phyloP scores from a whole-genome alignment of 2,888 invertebrate genomes.

The Apantesis nais region DNA sequence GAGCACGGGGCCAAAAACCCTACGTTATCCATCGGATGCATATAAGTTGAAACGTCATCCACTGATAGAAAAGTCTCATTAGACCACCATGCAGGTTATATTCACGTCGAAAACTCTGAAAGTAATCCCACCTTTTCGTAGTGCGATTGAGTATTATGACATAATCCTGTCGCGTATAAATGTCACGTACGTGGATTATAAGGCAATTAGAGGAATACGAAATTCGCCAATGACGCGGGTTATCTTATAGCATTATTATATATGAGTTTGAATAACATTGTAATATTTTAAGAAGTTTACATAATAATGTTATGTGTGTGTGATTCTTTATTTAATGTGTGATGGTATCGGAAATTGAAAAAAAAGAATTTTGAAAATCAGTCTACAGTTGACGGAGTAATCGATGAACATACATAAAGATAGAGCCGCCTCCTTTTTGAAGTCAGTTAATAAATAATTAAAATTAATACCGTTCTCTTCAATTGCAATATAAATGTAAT shows the following conservation, averaged over 20 bases:
- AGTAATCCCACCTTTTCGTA: slow-evolving; percentile 13
- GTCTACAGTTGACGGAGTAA: too few species aligned
- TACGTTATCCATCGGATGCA: slow-evolving; percentile 14
- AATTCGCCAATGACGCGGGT: slow-evolving; percentile 41
- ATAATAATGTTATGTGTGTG: slow-evolving; percentile 24
- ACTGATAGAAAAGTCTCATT: slow-evolving; percentile 1
- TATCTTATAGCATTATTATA: slow-evolving; percentile 42
- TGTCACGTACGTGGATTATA: slow-evolving; percentile 72
- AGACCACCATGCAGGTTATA: slow-evolving; percentile 4
- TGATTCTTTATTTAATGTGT: neutral
- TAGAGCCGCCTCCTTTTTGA: too few species aligned
- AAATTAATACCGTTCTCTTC: neutral
- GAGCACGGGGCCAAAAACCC: neutral
- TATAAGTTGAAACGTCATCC: neutral
- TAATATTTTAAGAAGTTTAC: slow-evolving; percentile 35
- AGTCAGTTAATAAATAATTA: neutral
- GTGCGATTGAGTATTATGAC: slow-evolving; percentile 40
- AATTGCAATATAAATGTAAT: too few species aligned
- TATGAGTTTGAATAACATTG: slow-evolving; percentile 39
- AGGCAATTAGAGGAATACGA: slow-evolving; percentile 66
- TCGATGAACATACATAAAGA: too few species aligned
- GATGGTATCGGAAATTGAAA: neutral
- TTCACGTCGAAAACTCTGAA: slow-evolving; percentile 4
- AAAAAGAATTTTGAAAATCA: too few species aligned
- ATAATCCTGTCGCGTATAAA: slow-evolving; percentile 62